phyloP scores from a whole-genome alignment of 2,113 vertebrate genomes.

The Chaetodon auriga region DNA sequence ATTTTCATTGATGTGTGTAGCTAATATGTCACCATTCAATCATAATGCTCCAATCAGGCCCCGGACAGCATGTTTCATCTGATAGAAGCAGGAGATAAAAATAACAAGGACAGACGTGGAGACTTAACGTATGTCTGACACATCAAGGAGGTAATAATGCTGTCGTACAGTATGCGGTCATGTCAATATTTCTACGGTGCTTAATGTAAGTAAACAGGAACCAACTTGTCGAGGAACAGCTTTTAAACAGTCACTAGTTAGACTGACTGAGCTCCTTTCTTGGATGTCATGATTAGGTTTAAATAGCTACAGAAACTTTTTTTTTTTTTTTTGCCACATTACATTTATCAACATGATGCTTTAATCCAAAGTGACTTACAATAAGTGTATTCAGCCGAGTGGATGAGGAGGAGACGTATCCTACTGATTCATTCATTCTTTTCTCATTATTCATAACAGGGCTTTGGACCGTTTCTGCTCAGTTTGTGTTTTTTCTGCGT shows the following conservation, averaged over 20 bases:
- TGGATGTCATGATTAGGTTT: not conserved
- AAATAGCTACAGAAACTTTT: not conserved
- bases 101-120: not conserved
- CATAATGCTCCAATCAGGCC: constrained; percentile 34
- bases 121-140: not conserved
- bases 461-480: not conserved
- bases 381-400: no score
- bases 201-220: not conserved
- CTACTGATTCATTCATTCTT: no score
- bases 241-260: not conserved
- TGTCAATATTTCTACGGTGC: not conserved
- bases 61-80: constrained; percentile 9
- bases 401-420: no score
- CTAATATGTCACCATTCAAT: constrained; percentile 57
- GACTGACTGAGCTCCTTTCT: not conserved
- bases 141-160: not conserved
- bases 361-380: no score
- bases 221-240: not conserved
- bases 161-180: not conserved
- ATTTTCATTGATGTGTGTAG: constrained; percentile 41
- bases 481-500: not conserved
- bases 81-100: constrained; percentile 2
- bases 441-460: not conserved
- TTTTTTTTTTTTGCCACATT: not conserved
- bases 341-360: no score